A percentile compares a stretch with the other conserved stretches of the same genome.
Evolutionary conservation across 2,888 invertebrate genomes (phyloP).

Genomic region (Rhagonycha fulva): DNA sequence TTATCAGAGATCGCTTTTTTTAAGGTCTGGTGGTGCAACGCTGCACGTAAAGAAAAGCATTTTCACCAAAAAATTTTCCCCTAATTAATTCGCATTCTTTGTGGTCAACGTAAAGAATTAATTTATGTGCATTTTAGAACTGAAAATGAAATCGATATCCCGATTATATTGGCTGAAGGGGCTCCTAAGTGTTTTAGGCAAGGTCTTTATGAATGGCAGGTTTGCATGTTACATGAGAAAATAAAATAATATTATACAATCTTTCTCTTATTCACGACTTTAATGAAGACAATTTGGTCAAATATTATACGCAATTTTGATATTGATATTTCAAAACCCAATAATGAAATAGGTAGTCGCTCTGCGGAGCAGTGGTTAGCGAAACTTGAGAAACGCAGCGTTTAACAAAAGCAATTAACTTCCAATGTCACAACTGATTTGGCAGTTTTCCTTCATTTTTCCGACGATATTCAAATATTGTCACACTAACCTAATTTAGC

Average conservation of each 20-base stretch:
- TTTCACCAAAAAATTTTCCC: neutral
- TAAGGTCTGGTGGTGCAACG: conserved; percentile 16
- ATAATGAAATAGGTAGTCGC: neutral
- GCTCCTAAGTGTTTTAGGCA: conserved; percentile 15
- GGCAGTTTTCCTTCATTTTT: neutral
- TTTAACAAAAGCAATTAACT: neutral
- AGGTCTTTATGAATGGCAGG: conserved; percentile 20
- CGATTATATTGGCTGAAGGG: neutral
- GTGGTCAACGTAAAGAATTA: conserved; percentile 10
- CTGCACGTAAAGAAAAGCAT: conserved; percentile 20
- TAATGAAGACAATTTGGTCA: neutral
- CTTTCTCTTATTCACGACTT: neutral
- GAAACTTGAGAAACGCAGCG: neutral
- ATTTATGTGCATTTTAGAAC: conserved; percentile 25
- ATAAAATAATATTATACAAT: conserved; percentile 5
- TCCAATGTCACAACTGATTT: neutral
- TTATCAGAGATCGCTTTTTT: conserved; percentile 17
- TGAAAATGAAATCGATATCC: neutral
- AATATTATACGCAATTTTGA: neutral
- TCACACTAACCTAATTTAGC: conserved; percentile 5
- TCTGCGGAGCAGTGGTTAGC: neutral
- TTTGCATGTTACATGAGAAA: conserved; percentile 13
- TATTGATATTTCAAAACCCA: neutral
- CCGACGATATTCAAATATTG: conserved; percentile 6
- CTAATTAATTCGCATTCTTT: neutral